Percentiles rank a stretch among this genome's conserved stretches.
Conservation (phyloP, 2,113 vertebrate species). For the Gobio gobio region DNA sequence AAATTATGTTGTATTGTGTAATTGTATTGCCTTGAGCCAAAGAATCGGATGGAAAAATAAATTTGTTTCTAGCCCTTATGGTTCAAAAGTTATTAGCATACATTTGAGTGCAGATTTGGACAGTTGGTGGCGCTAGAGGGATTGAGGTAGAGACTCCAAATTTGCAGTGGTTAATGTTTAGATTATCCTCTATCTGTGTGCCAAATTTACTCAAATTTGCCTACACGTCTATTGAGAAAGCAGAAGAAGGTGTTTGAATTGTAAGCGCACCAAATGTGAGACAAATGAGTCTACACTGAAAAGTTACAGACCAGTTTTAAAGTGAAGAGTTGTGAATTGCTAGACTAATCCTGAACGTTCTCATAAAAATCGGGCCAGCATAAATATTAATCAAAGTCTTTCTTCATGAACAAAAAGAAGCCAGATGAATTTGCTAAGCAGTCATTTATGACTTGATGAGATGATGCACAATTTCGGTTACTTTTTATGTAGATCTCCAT, state of each 20-base stretch:
- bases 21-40: too few relatives aligned
- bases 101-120: too few relatives aligned
- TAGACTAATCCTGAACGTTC: not conserved
- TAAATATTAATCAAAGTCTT: not conserved
- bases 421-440: not conserved
- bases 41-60: too few relatives aligned
- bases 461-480: conserved; percentile 1
- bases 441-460: not conserved
- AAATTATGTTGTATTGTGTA: too few relatives aligned
- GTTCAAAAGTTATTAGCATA: too few relatives aligned
- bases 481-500: conserved; percentile 14
- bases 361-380: not conserved
- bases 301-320: not conserved
- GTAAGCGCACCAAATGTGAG: not conserved
- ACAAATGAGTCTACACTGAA: not conserved
- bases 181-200: too few relatives aligned
- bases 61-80: too few relatives aligned
- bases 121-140: too few relatives aligned
- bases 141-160: too few relatives aligned
- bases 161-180: too few relatives aligned
- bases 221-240: not conserved
- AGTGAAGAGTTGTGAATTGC: not conserved
- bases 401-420: not conserved
- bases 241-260: not conserved
- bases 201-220: too few relatives aligned